Conservation (phyloP, 2,797 vertebrate genomes). For the Xiphophorus birchmanni region DNA sequence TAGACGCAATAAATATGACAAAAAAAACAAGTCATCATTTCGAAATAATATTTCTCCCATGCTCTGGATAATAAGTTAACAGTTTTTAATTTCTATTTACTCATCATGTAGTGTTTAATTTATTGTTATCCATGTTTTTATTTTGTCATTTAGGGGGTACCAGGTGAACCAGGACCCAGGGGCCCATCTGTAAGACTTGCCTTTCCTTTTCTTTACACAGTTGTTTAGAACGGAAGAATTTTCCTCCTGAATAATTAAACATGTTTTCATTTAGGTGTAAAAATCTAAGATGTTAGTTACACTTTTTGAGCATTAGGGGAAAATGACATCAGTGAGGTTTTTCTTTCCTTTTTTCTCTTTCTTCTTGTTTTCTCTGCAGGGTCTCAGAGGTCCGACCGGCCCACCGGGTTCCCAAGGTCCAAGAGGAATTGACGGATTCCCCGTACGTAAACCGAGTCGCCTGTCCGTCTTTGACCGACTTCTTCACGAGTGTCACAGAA, state of each 20-base stretch:
- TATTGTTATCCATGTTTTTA: neutral
- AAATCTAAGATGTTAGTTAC: neutral
- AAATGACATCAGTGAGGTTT: neutral
- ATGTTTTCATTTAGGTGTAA: neutral
- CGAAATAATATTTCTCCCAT: neutral
- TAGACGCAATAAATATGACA: neutral
- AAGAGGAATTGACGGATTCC: slow-evolving; percentile 71
- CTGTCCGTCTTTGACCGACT: no score
- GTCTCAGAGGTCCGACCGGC: slow-evolving; percentile 67
- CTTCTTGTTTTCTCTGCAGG: slow-evolving; percentile 59
- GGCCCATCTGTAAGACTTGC: slow-evolving; percentile 83
- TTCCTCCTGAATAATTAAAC: neutral
- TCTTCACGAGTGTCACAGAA: neutral
- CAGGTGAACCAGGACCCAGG: slow-evolving; percentile 69
- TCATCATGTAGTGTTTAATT: neutral
- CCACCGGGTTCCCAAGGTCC: slow-evolving; percentile 62
- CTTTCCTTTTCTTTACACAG: neutral
- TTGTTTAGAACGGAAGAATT: neutral
- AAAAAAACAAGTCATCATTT: neutral
- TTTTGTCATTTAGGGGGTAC: slow-evolving; percentile 68
- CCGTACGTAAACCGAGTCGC: slow-evolving; percentile 61
- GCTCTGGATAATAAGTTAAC: neutral
- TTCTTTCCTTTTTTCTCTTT: neutral
- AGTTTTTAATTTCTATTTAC: neutral
- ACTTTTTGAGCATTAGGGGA: neutral